Evolutionary conservation across 2,113 vertebrate species (phyloP).

Genomic region (Nannospalax galili): DNA sequence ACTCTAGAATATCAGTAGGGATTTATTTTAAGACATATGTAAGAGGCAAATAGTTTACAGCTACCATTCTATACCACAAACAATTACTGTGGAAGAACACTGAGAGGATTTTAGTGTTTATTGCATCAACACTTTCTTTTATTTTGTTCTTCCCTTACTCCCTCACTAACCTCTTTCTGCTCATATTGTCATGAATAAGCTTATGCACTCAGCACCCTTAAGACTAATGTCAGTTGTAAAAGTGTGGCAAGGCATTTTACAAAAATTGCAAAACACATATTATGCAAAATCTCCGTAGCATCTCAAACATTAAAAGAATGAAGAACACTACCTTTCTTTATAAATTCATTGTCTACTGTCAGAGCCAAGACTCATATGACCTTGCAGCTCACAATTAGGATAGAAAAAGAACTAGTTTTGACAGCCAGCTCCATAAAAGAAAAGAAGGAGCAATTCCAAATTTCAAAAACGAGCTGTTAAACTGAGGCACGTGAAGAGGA

Average conservation of each 20-base stretch:
- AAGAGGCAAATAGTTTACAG: slow-evolving; percentile 47
- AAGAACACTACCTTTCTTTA: slow-evolving; percentile 60
- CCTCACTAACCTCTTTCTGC: slow-evolving; percentile 46
- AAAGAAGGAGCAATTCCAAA: slow-evolving; percentile 58
- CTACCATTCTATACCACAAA: slow-evolving; percentile 55
- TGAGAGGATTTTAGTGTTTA: slow-evolving; percentile 65
- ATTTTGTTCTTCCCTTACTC: slow-evolving; percentile 52
- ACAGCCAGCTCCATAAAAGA: slow-evolving; percentile 66
- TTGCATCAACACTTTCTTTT: slow-evolving; percentile 65
- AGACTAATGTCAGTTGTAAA: slow-evolving; percentile 71
- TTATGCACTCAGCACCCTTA: slow-evolving; percentile 51
- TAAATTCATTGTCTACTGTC: slow-evolving; percentile 67
- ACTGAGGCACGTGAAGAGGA: slow-evolving; percentile 4
- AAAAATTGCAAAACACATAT: slow-evolving; percentile 71
- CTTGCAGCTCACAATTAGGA: slow-evolving; percentile 65
- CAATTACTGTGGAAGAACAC: slow-evolving; percentile 52
- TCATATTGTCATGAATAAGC: slow-evolving; percentile 47
- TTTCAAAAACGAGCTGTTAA: slow-evolving; percentile 49
- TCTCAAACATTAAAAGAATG: slow-evolving; percentile 70
- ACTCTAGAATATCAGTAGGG: slow-evolving; percentile 43
- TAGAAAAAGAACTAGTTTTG: slow-evolving; percentile 57
- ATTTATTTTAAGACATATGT: slow-evolving; percentile 58
- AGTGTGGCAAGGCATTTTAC: slow-evolving; percentile 58
- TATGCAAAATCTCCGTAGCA: slow-evolving; percentile 70
- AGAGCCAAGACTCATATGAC: slow-evolving; percentile 66